phyloP scores from a whole-genome alignment of 64 coral and sea anemone genomes.

The Astreopora myriophthalma region DNA sequence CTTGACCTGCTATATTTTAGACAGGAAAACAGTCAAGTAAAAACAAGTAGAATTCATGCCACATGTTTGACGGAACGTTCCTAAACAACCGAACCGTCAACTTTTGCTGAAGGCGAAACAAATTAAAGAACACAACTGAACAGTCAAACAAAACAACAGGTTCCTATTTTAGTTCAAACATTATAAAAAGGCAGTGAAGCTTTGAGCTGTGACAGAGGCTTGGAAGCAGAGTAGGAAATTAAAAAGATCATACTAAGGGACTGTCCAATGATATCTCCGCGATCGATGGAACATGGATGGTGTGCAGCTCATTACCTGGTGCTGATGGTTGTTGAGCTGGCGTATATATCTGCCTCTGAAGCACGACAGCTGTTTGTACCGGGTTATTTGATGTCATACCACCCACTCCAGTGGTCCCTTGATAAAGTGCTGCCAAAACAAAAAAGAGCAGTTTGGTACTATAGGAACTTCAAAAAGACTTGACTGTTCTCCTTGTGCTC shows the following conservation, averaged over 20 bases:
- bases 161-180: too few species aligned
- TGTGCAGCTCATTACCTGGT: neutral
- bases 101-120: too few species aligned
- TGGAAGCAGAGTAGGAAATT: too few species aligned
- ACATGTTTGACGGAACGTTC: neutral
- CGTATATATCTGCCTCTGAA: conserved; percentile 72
- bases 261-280: too few species aligned
- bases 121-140: too few species aligned
- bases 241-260: too few species aligned
- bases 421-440: neutral
- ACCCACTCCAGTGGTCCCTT: conserved; percentile 36
- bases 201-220: too few species aligned
- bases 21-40: neutral
- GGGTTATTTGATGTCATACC: conserved; percentile 7
- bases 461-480: neutral
- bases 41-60: neutral
- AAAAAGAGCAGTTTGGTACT: neutral
- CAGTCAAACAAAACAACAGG: too few species aligned
- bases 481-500: neutral
- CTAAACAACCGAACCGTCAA: too few species aligned
- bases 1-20: neutral
- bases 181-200: too few species aligned
- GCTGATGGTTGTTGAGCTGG: conserved; percentile 23
- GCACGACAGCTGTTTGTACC: neutral
- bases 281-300: too few species aligned